A percentile compares a stretch with the other conserved stretches of the same genome.
Evolutionary conservation across 2,888 invertebrate genomes (phyloP).

Genomic region (Pyralis farinalis): DNA sequence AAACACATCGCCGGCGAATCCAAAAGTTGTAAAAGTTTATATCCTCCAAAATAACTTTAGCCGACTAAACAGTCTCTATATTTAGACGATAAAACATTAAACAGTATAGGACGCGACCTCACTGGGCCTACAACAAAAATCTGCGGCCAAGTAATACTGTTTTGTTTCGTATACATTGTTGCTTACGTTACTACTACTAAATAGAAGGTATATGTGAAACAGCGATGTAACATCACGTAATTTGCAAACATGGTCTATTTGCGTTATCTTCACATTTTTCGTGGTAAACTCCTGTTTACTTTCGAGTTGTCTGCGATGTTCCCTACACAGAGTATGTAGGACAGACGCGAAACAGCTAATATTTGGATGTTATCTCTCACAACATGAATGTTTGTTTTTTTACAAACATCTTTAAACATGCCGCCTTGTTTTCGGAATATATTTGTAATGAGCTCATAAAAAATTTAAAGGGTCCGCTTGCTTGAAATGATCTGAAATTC

Average conservation of each 20-base stretch:
- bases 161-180: too few relatives aligned
- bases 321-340: conserved; percentile 10
- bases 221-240: too few relatives aligned
- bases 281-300: too few relatives aligned
- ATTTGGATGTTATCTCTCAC: background rate
- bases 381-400: background rate
- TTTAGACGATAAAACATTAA: conserved; percentile 39
- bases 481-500: too few relatives aligned
- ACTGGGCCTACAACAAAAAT: too few relatives aligned
- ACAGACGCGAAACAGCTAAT: conserved; percentile 22
- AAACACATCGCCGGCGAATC: background rate
- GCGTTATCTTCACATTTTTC: background rate
- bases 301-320: background rate
- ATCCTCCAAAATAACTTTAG: conserved; percentile 35
- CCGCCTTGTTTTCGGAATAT: too few relatives aligned
- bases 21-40: conserved; percentile 26
- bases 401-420: background rate
- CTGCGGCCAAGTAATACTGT: too few relatives aligned
- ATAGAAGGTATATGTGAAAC: too few relatives aligned
- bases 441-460: too few relatives aligned
- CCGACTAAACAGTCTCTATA: conserved; percentile 44
- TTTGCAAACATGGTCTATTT: background rate
- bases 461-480: too few relatives aligned
- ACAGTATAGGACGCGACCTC: conserved; percentile 36
- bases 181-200: too few relatives aligned